phyloP scores from a whole-genome alignment of 2,888 invertebrate genomes.

The Cistogaster globosa region DNA sequence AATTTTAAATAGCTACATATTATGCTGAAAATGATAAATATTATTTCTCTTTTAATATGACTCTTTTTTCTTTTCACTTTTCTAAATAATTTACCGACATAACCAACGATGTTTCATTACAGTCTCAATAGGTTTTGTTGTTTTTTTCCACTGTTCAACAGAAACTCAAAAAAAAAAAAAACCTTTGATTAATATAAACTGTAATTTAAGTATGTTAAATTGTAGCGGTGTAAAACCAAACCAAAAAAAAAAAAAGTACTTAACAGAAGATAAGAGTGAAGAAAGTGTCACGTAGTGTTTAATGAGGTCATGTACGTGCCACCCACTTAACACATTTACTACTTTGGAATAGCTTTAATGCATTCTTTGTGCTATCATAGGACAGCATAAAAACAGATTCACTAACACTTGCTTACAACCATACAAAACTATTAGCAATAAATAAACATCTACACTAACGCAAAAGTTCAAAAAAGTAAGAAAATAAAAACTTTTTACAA shows the following conservation, averaged over 20 bases:
- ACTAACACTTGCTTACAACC: constrained; percentile 27
- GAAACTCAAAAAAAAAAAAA: too few relatives aligned
- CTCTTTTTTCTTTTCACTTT: too few relatives aligned
- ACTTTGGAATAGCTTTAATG: constrained; percentile 62
- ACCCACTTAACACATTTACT: constrained; percentile 69
- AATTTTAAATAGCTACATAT: too few relatives aligned
- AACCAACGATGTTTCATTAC: too few relatives aligned
- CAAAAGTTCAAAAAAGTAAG: not conserved
- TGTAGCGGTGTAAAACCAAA: constrained; percentile 19
- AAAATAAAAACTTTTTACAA: constrained; percentile 26
- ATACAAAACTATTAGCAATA: constrained; percentile 20
- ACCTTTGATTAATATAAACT: constrained; percentile 22
- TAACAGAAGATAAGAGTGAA: constrained; percentile 21
- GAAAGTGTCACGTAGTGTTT: constrained; percentile 72
- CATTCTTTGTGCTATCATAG: constrained; percentile 51
- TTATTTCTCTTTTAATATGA: too few relatives aligned
- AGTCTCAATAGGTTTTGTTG: too few relatives aligned
- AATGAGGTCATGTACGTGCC: constrained; percentile 74
- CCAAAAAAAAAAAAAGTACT: constrained; percentile 6
- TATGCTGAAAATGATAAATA: too few relatives aligned
- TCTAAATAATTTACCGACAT: too few relatives aligned
- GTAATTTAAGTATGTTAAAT: constrained; percentile 24
- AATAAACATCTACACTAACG: constrained; percentile 47
- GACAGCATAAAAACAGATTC: constrained; percentile 13
- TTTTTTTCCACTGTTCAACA: too few relatives aligned